Percentiles rank a stretch among this genome's conserved stretches.
Evolutionary conservation across 1,140 invertebrate species (phyloP).

Genomic region (Drosophila nasuta): DNA sequence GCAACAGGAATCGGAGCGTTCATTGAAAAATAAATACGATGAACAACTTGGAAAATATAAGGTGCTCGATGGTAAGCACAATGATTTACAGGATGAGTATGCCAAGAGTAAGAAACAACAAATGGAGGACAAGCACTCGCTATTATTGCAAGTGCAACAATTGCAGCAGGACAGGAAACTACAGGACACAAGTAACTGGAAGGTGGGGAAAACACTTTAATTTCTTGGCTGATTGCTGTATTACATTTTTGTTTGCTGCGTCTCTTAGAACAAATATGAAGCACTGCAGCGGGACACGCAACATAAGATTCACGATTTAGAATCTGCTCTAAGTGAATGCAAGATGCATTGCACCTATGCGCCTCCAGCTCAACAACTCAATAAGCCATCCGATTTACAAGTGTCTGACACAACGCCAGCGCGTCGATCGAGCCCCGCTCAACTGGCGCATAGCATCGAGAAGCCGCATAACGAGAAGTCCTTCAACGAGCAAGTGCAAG

Average conservation of each 20-base stretch:
- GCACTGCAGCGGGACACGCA: slow-evolving; percentile 49
- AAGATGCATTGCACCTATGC: slow-evolving; percentile 66
- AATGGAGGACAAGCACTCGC: slow-evolving; percentile 64
- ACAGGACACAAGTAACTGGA: slow-evolving; percentile 67
- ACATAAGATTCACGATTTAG: slow-evolving; percentile 58
- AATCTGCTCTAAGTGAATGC: slow-evolving; percentile 58
- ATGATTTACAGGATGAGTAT: slow-evolving; percentile 66
- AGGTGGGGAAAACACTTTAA: slow-evolving; percentile 50
- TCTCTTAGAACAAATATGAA: slow-evolving; percentile 68
- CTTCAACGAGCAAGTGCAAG: slow-evolving; percentile 79
- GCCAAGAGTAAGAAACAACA: slow-evolving; percentile 68
- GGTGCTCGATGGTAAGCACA: slow-evolving; percentile 78
- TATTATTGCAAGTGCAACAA: slow-evolving; percentile 55
- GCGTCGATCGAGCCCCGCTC: slow-evolving; percentile 41
- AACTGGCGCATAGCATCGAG: slow-evolving; percentile 61
- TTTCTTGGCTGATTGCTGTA: too few species aligned
- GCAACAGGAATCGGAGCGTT: slow-evolving; percentile 84
- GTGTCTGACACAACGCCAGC: slow-evolving; percentile 39
- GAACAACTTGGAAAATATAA: slow-evolving; percentile 85
- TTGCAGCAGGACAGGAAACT: slow-evolving; percentile 70
- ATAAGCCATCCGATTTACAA: slow-evolving; percentile 46
- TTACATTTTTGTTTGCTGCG: not conserved
- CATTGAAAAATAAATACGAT: slow-evolving; percentile 83
- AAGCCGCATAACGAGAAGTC: slow-evolving; percentile 75
- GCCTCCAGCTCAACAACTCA: slow-evolving; percentile 56